A percentile compares a stretch with the other conserved stretches of the same genome.
These are phyloP conservation scores for Scomber japonicus DNA, from an alignment of 2,113 vertebrate genomes.

Conservation along the genomic window DNA sequence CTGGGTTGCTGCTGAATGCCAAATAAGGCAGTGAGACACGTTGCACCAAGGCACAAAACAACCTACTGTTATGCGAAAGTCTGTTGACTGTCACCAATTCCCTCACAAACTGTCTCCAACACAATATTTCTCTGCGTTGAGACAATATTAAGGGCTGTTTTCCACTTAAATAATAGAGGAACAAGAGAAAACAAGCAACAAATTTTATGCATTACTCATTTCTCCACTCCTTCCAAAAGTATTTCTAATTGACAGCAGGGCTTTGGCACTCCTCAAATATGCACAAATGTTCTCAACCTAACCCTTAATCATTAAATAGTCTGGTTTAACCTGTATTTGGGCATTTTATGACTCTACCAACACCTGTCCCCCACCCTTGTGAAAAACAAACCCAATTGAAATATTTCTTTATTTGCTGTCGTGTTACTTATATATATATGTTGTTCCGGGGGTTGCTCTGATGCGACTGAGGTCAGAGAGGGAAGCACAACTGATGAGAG, in stretches of 20 bases:
- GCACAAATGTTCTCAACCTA: constrained; percentile 75
- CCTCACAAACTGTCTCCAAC: constrained; percentile 8
- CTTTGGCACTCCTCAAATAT: constrained; percentile 79
- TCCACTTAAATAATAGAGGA: constrained; percentile 36
- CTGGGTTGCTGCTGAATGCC: constrained; percentile 78
- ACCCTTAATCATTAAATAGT: constrained; percentile 75
- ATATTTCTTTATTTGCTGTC: constrained; percentile 58
- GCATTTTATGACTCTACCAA: constrained; percentile 72
- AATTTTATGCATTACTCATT: constrained; percentile 83
- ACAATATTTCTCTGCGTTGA: background rate
- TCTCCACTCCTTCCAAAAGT: constrained; percentile 82
- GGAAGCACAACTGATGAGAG: constrained; percentile 68
- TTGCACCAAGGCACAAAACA: constrained; percentile 73
- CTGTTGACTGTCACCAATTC: constrained; percentile 49
- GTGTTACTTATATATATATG: constrained; percentile 44
- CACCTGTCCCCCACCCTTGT: constrained; percentile 73
- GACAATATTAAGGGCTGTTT: constrained; percentile 34
- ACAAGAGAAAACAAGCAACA: constrained; percentile 77
- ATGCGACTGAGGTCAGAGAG: constrained; percentile 58
- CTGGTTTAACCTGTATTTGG: constrained; percentile 82
- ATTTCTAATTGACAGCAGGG: constrained; percentile 78
- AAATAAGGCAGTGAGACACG: constrained; percentile 83
- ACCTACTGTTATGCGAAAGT: constrained; percentile 57
- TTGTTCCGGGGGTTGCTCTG: constrained; percentile 51
- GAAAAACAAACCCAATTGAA: constrained; percentile 66